Evolutionary conservation across 2,113 vertebrate genomes (phyloP), one percentile per base, ranked within the genome.

Genomic region (Verasper variegatus): DNA sequence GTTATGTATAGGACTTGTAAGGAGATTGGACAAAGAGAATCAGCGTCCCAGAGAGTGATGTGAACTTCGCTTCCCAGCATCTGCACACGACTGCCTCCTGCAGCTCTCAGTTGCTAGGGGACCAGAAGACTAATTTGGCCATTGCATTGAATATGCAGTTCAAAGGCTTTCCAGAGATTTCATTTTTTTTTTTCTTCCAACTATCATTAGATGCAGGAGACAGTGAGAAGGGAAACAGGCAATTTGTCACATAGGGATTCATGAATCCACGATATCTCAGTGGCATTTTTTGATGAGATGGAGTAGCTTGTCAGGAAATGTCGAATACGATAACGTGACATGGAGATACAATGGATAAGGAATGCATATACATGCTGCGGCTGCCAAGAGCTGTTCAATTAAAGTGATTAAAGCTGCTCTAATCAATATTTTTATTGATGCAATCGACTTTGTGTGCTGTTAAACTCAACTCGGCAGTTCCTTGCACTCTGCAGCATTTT

Each of bases 1-100:
- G 84, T 93, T 90, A 91, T 88, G 85, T 88, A 87, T 87, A 81
- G 70, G 81, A 84, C 78, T 88, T 87, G 87, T 78, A 82, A 71
- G 80, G 78, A 71, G 62, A 80, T 76, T 78, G 87, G 85, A 91
- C 88, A 86, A 86, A 89, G 76, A 79, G 68, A 86, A 89, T 87
- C 84, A 84, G 61, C 86, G 78, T 91, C 80, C 67, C 73, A 82
- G 83, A 79, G 86, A 87, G 47, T 61, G 70, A 90, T 72, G 83
- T 81, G 51, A 54, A 54, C 51, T 54, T 10, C n/a, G 11, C 68
- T 85, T 78, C 65, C 63, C 20, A 63, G 70, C 65, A 6, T 78
- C 80, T 75, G 66, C 81, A 76, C 76, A 78, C 47, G 13, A 47
- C 71, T 61, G 60, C 68, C 77, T 86, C 77, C 82, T 72, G n/a